Evolutionary conservation across 2,797 vertebrate genomes (phyloP).

Genomic region (Sebastiscus albofasciatus): DNA sequence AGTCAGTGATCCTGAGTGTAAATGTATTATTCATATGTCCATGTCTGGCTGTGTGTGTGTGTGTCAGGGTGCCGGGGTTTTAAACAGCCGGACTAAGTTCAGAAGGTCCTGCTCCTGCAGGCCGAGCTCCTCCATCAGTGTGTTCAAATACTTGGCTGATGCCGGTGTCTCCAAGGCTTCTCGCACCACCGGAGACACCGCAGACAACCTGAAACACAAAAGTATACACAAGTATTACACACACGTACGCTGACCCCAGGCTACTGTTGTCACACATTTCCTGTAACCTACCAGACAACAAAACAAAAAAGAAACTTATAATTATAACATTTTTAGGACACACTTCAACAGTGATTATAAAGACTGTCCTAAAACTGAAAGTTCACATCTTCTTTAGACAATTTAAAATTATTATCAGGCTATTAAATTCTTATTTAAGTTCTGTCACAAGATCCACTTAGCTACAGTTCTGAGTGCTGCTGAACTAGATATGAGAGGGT

Average conservation of each 20-base stretch:
- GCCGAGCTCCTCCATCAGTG: conserved; percentile 72
- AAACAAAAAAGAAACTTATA: neutral
- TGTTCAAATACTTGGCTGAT: conserved; percentile 71
- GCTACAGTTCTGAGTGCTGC: too few species aligned
- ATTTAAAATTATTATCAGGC: neutral
- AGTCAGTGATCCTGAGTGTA: neutral
- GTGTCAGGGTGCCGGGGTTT: conserved; percentile 40
- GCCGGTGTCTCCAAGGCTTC: conserved; percentile 63
- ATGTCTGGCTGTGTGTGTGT: neutral
- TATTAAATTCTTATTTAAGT: neutral
- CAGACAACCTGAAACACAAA: conserved; percentile 74
- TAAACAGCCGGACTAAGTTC: conserved; percentile 68
- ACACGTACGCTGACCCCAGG: neutral
- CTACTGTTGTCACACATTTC: neutral
- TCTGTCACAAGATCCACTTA: neutral
- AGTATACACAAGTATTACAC: neutral
- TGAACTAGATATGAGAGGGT: too few species aligned
- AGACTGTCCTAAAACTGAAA: neutral
- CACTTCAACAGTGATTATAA: neutral
- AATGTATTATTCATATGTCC: neutral
- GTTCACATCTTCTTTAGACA: neutral
- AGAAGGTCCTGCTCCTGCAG: conserved; percentile 76
- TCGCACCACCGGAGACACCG: conserved; percentile 71
- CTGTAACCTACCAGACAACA: neutral
- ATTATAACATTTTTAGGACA: neutral